Evolutionary conservation across 2,113 vertebrate species (phyloP), one percentile per base, ranked within the genome.

Genomic region (Thamnophis sirtalis): DNA sequence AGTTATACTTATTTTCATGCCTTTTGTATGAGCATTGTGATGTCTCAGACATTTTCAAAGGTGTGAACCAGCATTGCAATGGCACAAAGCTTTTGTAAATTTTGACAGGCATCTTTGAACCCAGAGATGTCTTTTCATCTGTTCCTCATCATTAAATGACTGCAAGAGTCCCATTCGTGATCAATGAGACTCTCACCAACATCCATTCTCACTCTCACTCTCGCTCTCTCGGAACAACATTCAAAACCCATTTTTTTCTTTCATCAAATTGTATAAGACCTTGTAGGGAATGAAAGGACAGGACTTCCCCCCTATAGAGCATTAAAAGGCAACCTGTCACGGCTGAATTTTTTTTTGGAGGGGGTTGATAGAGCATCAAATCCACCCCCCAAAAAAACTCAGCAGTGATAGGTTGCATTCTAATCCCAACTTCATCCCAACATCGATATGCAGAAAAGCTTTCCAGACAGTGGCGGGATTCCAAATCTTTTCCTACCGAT

Each of bases 321-420:
- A 7, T 33, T 33, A 63, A 3, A 33, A 33, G 5, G 5, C 28
- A 68, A 68, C 1, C 28, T 68, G 11, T 68, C 63, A 68, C 28
- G 1, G 11, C 28, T 15, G 28, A 5, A 11, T n/a, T 5, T n/a
- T 5, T 1, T n/a, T 5, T 1, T 1, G 4, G 4, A 43, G 43
- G 43, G 43, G 43, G 43, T 43, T 43, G 43, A 43, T 43, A 43
- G 43, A 43, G 43, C 43, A 43, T 43, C 43, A 43, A 43, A 43
- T 43, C 43, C 43, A 43, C 43, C 43, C 43, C 43, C 43, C 43
- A 1, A 43, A 43, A 43, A 43, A 43, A 43, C 43, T 3, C 43
- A 43, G 43, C 43, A 43, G 43, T 43, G 43, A 43, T 43, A 43
- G 43, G 43, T 43, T 43, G 43, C 43, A 43, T 43, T 43, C 43